A percentile compares a stretch with the other conserved stretches of the same genome.
Conservation (phyloP, 2,113 vertebrate genomes). For the Albula goreensis region DNA sequence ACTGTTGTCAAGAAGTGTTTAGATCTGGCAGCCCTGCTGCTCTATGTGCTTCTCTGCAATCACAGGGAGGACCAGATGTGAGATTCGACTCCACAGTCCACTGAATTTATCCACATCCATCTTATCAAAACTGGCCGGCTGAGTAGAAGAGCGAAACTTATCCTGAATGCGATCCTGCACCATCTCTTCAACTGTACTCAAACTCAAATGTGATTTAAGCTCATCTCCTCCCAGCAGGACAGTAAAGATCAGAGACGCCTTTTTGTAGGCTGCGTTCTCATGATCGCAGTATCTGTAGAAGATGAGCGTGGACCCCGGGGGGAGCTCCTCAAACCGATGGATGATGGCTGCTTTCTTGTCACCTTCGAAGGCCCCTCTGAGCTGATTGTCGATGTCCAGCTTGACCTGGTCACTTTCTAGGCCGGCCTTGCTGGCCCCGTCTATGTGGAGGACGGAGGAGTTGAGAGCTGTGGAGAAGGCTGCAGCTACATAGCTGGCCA, state of each 20-base stretch:
- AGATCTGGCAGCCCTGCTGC: slow-evolving; percentile 52
- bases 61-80: slow-evolving; percentile 73
- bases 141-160: slow-evolving; percentile 61
- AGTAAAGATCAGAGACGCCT: slow-evolving; percentile 81
- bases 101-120: slow-evolving; percentile 74
- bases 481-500: slow-evolving; percentile 71
- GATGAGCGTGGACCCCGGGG: slow-evolving; percentile 86
- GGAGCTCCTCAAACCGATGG: slow-evolving; percentile 85
- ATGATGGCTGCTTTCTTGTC: slow-evolving; percentile 77
- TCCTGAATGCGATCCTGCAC: slow-evolving; percentile 83
- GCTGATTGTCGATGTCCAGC: slow-evolving; percentile 73
- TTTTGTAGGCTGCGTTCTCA: slow-evolving; percentile 86
- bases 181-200: slow-evolving; percentile 80
- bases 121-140: slow-evolving; percentile 58
- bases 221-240: slow-evolving; percentile 75
- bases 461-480: slow-evolving; percentile 71
- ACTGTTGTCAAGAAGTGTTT: background rate
- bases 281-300: slow-evolving; percentile 98
- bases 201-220: slow-evolving; percentile 56
- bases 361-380: slow-evolving; percentile 75
- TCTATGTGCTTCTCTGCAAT: slow-evolving; percentile 52
- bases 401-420: slow-evolving; percentile 82
- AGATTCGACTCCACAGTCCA: slow-evolving; percentile 77
- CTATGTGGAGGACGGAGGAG: slow-evolving; percentile 66
- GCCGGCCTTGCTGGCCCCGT: slow-evolving; percentile 62